phyloP scores from a whole-genome alignment of 2,113 vertebrate species.

The Circaetus cinerascens region DNA sequence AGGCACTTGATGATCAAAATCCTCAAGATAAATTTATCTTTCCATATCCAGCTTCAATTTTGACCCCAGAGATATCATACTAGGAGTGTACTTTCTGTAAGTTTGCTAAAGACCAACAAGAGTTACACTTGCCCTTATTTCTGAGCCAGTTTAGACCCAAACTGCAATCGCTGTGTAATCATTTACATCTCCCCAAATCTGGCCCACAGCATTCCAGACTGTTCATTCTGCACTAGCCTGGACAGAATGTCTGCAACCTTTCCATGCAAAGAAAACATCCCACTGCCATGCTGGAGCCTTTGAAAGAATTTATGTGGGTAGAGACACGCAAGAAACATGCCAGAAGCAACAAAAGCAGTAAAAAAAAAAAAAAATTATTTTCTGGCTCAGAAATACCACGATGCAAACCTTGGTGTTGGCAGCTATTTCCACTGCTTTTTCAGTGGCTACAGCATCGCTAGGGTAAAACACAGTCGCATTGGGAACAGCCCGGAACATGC shows the following conservation, averaged over 20 bases:
- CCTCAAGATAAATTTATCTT: not conserved
- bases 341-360: not conserved
- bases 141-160: not conserved
- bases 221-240: not conserved
- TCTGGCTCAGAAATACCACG: not conserved
- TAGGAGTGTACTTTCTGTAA: not conserved
- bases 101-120: not conserved
- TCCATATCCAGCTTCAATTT: not conserved
- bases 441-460: slow-evolving; percentile 88
- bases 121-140: not conserved
- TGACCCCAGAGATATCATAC: not conserved
- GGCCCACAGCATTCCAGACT: not conserved
- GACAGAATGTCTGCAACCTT: not conserved
- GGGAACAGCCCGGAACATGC: slow-evolving; percentile 88
- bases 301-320: not conserved
- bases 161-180: not conserved
- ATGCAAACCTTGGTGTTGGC: slow-evolving; percentile 87
- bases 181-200: not conserved
- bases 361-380: not conserved
- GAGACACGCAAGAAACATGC: not conserved
- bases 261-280: not conserved
- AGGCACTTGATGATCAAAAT: not conserved
- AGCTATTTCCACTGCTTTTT: slow-evolving; percentile 93
- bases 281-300: not conserved
- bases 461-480: slow-evolving; percentile 90